A percentile compares a stretch with the other conserved stretches of the same genome.
These are phyloP conservation scores for Drosophila nigrodunni DNA, from an alignment of 1,140 invertebrate species.

Conservation along the genomic window DNA sequence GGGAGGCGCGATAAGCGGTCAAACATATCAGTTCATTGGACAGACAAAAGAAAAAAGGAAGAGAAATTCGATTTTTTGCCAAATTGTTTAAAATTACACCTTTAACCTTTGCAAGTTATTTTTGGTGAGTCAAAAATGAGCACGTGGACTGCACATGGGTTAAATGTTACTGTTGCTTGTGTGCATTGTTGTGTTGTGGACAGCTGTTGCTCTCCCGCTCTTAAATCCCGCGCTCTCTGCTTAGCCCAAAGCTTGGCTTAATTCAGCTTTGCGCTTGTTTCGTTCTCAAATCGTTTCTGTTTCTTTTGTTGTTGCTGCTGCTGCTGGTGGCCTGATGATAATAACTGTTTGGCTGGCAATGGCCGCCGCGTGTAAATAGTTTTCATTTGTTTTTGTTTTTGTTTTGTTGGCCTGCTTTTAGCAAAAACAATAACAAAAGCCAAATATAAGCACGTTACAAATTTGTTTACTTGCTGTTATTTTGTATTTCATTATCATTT, in stretches of 20 bases:
- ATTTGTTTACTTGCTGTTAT: constrained; percentile 39
- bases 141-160: constrained; percentile 37
- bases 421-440: constrained; percentile 5
- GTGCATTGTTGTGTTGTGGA: constrained; percentile 15
- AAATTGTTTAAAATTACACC: constrained; percentile 21
- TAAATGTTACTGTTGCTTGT: constrained; percentile 48
- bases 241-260: constrained; percentile 19
- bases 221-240: neutral
- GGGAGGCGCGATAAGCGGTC: constrained; percentile 8
- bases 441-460: constrained; percentile 5
- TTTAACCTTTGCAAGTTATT: constrained; percentile 17
- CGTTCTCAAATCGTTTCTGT: constrained; percentile 9
- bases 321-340: constrained; percentile 39
- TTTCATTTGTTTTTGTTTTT: constrained; percentile 2
- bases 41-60: constrained; percentile 1
- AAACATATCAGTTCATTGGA: constrained; percentile 14
- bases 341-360: constrained; percentile 20
- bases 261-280: constrained; percentile 23
- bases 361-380: constrained; percentile 17
- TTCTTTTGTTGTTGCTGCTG: constrained; percentile 6
- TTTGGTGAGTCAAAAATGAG: constrained; percentile 6
- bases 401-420: neutral
- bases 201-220: constrained; percentile 24
- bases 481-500: constrained; percentile 6
- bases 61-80: neutral